phyloP scores from a whole-genome alignment of 1,140 invertebrate species.

The Drosophila mayri region DNA sequence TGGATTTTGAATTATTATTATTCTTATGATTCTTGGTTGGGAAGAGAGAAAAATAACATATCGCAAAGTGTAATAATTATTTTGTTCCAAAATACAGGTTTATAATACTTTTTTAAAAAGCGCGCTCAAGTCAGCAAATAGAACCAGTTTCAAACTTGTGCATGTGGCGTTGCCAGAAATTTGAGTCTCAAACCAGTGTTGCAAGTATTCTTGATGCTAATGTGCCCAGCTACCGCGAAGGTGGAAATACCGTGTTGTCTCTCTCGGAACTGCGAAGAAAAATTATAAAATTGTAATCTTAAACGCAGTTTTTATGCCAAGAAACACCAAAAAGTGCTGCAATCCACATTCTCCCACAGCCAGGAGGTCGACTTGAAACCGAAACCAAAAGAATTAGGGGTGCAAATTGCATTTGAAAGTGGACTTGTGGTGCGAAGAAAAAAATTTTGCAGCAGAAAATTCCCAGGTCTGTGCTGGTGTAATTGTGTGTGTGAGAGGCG shows the following conservation, averaged over 20 bases:
- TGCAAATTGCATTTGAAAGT: conserved; percentile 74
- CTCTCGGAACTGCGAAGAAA: conserved; percentile 12
- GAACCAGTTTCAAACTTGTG: background rate
- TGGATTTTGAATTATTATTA: background rate
- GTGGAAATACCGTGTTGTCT: background rate
- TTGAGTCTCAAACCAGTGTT: no score
- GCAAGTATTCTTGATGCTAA: no score
- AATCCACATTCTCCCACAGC: conserved; percentile 53
- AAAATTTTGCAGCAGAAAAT: conserved; percentile 72
- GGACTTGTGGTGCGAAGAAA: conserved; percentile 69
- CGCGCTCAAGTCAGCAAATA: background rate
- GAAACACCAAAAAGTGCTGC: conserved; percentile 70
- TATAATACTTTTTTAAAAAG: background rate
- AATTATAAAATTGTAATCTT: conserved; percentile 63
- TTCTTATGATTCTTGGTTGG: background rate
- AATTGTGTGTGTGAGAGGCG: conserved; percentile 54
- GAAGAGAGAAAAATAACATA: no score
- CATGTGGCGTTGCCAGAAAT: background rate
- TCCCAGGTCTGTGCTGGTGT: conserved; percentile 77
- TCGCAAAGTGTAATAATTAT: no score
- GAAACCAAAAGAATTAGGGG: conserved; percentile 47
- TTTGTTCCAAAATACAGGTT: no score
- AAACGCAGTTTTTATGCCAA: conserved; percentile 72
- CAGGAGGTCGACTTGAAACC: conserved; percentile 50
- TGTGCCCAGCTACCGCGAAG: background rate